These are phyloP conservation scores for Colinus virginianus DNA, from an alignment of 2,113 vertebrate genomes.

Conservation along the genomic window DNA sequence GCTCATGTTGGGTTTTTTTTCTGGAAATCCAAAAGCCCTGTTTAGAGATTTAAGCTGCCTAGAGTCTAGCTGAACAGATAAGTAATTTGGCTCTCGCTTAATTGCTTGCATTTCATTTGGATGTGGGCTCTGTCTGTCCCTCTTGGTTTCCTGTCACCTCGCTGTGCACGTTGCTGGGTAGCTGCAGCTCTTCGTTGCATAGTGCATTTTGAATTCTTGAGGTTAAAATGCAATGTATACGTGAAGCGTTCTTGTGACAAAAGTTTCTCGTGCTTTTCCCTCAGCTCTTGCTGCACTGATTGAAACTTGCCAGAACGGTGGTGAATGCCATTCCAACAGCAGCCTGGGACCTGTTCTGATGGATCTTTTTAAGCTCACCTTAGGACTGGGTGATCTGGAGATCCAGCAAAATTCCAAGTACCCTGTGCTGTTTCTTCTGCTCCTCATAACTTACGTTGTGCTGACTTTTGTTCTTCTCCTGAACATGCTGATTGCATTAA, in stretches of 20 bases:
- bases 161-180: background rate
- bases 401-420: constrained; percentile 84
- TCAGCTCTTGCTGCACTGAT: constrained; percentile 82
- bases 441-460: constrained; percentile 82
- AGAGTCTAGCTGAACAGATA: background rate
- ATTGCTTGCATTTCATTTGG: background rate
- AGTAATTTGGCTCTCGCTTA: background rate
- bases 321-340: constrained; percentile 76
- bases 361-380: constrained; percentile 85
- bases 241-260: background rate
- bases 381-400: constrained; percentile 83
- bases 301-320: constrained; percentile 64
- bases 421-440: constrained; percentile 81
- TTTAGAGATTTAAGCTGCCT: background rate
- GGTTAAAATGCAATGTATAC: background rate
- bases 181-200: background rate
- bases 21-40: background rate
- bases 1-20: constrained; percentile 16
- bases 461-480: constrained; percentile 84
- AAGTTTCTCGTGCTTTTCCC: background rate
- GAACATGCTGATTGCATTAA: constrained; percentile 85
- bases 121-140: background rate
- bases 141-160: background rate
- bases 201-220: background rate
- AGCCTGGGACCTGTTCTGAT: constrained; percentile 78